These are phyloP conservation scores for Diadema setosum DNA, from an alignment of 35 echinoderm and acorn worm species.

Conservation along the genomic window DNA sequence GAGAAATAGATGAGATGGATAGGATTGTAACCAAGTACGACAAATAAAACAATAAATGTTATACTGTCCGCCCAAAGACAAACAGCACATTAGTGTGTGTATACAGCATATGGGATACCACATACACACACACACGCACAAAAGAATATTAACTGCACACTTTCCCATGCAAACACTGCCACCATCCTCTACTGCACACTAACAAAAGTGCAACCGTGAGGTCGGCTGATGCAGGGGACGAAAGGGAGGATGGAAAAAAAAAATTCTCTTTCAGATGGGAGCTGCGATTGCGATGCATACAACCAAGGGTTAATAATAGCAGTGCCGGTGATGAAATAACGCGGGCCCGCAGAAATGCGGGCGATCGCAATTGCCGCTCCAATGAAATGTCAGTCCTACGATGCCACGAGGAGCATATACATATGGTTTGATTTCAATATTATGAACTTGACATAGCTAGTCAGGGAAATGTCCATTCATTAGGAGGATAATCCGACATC, in stretches of 20 bases:
- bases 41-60: no score
- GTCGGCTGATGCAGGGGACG: not conserved
- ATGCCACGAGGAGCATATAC: not conserved
- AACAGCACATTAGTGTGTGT: no score
- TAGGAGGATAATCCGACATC: not conserved
- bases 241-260: not conserved
- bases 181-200: not conserved
- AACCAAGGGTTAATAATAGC: conserved; percentile 19
- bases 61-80: no score
- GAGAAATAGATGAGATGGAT: no score
- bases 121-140: not conserved
- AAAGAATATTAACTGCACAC: no score
- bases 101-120: no score
- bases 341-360: not conserved
- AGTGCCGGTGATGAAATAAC: not conserved
- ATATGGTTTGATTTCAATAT: conserved; percentile 27
- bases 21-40: no score
- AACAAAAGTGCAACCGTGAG: not conserved
- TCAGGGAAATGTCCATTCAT: conserved; percentile 31
- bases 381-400: conserved; percentile 6
- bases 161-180: not conserved
- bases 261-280: not conserved
- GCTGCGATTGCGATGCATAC: not conserved
- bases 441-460: conserved; percentile 32
- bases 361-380: conserved; percentile 12